phyloP scores from a whole-genome alignment of 2,797 vertebrate genomes.

The Bryconaethiops microstoma region DNA sequence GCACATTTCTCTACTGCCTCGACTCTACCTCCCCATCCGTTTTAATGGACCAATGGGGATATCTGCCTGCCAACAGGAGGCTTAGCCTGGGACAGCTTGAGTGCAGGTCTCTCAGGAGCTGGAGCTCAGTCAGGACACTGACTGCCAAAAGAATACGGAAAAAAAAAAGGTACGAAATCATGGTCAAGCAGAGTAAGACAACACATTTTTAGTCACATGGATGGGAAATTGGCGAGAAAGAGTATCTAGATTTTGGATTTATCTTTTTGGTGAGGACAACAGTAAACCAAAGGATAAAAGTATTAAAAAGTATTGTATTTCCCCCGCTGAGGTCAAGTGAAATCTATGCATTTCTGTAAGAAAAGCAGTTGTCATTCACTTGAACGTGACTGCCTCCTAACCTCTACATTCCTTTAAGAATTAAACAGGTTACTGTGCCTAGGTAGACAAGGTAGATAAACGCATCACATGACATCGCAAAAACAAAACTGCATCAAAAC shows the following conservation, averaged over 20 bases:
- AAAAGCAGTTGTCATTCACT: too few relatives aligned
- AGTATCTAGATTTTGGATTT: not conserved
- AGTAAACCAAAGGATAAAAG: too few relatives aligned
- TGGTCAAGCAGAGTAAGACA: not conserved
- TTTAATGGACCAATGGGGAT: slow-evolving; percentile 5
- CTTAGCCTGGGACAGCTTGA: slow-evolving; percentile 30
- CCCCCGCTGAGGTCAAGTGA: too few relatives aligned
- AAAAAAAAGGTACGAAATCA: not conserved
- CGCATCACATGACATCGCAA: too few relatives aligned
- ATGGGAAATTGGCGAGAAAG: not conserved
- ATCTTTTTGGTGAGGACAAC: not conserved
- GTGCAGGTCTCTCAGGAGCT: slow-evolving; percentile 21
- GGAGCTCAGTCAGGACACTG: not conserved
- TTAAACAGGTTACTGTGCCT: not conserved
- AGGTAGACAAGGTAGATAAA: not conserved
- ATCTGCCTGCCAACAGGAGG: slow-evolving; percentile 10
- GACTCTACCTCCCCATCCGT: not conserved
- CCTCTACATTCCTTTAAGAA: too few relatives aligned
- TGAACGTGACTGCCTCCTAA: too few relatives aligned
- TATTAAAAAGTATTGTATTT: not conserved
- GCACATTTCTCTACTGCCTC: slow-evolving; percentile 6
- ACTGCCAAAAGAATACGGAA: not conserved
- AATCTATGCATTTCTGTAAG: too few relatives aligned
- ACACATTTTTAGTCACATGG: too few relatives aligned
- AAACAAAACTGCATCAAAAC: too few relatives aligned